Conservation (phyloP, 2,113 vertebrate species). For the Fregetta grallaria region DNA sequence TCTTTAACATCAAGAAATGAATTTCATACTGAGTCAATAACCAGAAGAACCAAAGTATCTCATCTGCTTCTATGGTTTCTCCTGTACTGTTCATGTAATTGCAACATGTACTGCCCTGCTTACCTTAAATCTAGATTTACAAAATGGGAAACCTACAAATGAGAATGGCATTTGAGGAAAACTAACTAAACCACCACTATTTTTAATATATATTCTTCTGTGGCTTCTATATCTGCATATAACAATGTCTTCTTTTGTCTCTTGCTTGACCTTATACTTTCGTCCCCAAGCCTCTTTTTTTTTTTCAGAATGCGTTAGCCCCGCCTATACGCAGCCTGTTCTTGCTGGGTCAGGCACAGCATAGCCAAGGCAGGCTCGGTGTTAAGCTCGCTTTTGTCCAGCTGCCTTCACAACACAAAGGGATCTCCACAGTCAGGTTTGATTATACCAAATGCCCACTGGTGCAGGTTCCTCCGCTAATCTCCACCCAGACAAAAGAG, state of each 20-base stretch:
- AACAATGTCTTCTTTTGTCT: neutral
- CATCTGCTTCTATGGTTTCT: neutral
- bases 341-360: neutral
- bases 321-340: neutral
- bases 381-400: conserved; percentile 23
- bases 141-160: neutral
- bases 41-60: neutral
- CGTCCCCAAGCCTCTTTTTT: neutral
- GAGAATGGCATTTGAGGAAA: neutral
- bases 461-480: conserved; percentile 14
- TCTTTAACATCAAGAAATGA: neutral
- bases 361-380: neutral
- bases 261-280: neutral
- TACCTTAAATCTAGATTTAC: neutral
- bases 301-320: neutral
- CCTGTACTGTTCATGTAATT: neutral
- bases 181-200: neutral
- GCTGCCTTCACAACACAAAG: conserved; percentile 3
- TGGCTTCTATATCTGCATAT: neutral
- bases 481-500: conserved; percentile 28
- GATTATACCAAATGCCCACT: neutral
- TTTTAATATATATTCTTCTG: neutral
- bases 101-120: neutral
- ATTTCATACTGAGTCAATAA: neutral
- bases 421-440: neutral